phyloP scores from a whole-genome alignment of 1,140 invertebrate genomes.

The Doryteuthis pealeii region DNA sequence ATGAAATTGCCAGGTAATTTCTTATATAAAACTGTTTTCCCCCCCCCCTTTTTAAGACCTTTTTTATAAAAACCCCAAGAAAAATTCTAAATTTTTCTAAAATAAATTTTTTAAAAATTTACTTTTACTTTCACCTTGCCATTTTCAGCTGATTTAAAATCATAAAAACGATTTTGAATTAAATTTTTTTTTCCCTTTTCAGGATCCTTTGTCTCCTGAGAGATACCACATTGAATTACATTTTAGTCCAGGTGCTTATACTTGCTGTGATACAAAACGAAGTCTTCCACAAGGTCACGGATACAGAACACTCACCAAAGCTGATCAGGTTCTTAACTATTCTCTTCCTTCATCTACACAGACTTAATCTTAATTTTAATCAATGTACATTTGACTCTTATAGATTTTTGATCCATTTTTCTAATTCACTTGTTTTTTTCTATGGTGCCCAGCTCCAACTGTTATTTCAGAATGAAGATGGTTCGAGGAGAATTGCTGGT shows the following conservation, averaged over 20 bases:
- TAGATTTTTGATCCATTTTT: no score
- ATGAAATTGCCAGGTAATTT: no score
- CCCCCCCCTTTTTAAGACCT: no score
- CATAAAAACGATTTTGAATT: neutral
- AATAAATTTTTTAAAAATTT: no score
- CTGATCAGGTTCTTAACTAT: slow-evolving; percentile 19
- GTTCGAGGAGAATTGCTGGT: neutral
- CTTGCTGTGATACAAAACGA: slow-evolving; percentile 46
- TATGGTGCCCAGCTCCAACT: neutral
- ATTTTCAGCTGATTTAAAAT: no score
- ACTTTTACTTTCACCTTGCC: no score
- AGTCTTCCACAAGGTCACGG: slow-evolving; percentile 90
- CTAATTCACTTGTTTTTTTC: no score
- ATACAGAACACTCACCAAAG: slow-evolving; percentile 71
- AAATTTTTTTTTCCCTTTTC: slow-evolving; percentile 57
- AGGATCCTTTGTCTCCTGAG: slow-evolving; percentile 62
- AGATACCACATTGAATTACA: slow-evolving; percentile 95
- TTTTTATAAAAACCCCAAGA: no score
- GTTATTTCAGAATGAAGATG: neutral
- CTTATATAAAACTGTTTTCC: no score
- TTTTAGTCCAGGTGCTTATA: slow-evolving; percentile 83
- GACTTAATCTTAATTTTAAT: no score
- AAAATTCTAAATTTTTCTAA: no score
- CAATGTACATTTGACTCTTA: no score
- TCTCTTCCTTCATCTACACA: neutral